Percentiles rank a stretch among this genome's conserved stretches.
Conservation (phyloP, 2,797 vertebrate genomes). For the Agapornis canus region DNA sequence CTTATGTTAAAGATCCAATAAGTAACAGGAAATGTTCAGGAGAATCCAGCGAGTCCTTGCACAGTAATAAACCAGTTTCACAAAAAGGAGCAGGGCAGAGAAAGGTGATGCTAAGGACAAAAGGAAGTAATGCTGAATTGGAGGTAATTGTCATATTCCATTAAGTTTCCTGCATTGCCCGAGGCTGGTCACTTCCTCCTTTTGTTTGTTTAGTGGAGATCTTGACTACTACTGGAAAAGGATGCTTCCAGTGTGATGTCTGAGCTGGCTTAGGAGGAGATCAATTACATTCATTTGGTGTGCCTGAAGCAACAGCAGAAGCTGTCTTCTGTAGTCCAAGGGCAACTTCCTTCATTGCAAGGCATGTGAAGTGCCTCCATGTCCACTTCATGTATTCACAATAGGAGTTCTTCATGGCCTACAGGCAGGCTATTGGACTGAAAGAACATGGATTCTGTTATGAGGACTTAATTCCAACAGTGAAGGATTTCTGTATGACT, state of each 20-base stretch:
- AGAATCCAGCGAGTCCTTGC: not conserved
- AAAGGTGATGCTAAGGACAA: not conserved
- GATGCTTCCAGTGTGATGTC: not conserved
- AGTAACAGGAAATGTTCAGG: not conserved
- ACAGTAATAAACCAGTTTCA: not conserved
- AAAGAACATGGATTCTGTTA: not conserved
- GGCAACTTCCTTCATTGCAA: not conserved
- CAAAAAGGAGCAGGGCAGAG: not conserved
- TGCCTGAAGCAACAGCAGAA: not conserved
- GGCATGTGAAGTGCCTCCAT: accelerated
- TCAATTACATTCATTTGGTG: not conserved
- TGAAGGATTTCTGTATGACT: not conserved
- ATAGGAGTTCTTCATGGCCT: not conserved
- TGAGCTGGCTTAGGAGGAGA: not conserved
- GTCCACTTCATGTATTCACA: not conserved
- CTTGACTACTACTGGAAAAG: not conserved
- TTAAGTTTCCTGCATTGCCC: slow-evolving; percentile 14
- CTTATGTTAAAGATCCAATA: not conserved
- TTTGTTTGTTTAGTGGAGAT: slow-evolving; percentile 13
- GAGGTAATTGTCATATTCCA: not conserved
- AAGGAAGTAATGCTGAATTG: slow-evolving; percentile 28
- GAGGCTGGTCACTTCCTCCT: slow-evolving; percentile 23
- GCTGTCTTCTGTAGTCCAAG: not conserved
- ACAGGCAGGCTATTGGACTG: not conserved
- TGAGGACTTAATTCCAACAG: not conserved